Conservation (phyloP, 2,888 invertebrate genomes). For the Sinodicranocentrus sp. region DNA sequence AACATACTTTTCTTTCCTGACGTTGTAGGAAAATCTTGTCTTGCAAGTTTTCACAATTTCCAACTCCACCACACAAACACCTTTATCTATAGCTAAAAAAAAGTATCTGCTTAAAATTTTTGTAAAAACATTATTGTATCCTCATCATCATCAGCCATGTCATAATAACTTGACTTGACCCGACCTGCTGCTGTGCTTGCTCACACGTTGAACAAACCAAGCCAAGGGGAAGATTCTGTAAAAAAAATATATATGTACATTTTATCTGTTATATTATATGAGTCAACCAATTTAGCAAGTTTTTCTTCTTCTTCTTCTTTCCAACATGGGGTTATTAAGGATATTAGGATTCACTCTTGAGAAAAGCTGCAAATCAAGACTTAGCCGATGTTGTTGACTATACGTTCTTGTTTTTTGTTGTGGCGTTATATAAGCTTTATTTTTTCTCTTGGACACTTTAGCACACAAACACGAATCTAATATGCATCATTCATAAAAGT, state of each 20-base stretch:
- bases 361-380: slow-evolving; percentile 19
- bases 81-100: not conserved
- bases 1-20: slow-evolving; percentile 3
- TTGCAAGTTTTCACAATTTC: slow-evolving; percentile 62
- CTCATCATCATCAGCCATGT: slow-evolving; percentile 51
- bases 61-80: too few relatives aligned
- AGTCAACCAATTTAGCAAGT: slow-evolving; percentile 29
- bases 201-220: slow-evolving; percentile 29
- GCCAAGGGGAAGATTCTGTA: slow-evolving; percentile 41
- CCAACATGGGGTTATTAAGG: slow-evolving; percentile 45
- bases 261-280: slow-evolving; percentile 9
- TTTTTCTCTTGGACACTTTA: not conserved
- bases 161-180: slow-evolving; percentile 62
- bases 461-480: slow-evolving; percentile 1
- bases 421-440: too few relatives aligned
- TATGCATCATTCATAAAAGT: not conserved
- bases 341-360: slow-evolving; percentile 25
- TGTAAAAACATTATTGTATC: slow-evolving; percentile 43
- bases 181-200: slow-evolving; percentile 56
- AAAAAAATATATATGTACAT: not conserved
- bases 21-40: slow-evolving; percentile 49
- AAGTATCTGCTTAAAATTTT: slow-evolving; percentile 21
- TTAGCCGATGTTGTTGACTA: slow-evolving; percentile 22
- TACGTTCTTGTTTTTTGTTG: too few relatives aligned
- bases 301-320: slow-evolving; percentile 1